Percentiles rank a stretch among this genome's conserved stretches.
Conservation (phyloP, 2,888 invertebrate genomes). For the Spisula subtruncata region DNA sequence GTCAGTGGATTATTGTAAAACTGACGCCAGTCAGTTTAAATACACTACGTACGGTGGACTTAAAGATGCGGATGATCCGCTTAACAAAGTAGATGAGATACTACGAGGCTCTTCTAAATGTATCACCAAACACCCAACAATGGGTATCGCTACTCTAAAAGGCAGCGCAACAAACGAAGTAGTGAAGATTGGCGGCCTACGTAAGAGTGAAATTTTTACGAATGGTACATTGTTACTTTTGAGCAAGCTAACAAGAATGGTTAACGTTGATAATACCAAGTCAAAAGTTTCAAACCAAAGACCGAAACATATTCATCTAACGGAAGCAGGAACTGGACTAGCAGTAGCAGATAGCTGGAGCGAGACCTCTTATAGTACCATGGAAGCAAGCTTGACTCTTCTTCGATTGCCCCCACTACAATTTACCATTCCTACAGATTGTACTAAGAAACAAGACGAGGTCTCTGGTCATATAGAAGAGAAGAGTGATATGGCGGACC, state of each 20-base stretch:
- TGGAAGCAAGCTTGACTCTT: not conserved
- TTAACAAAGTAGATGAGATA: not conserved
- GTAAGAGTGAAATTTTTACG: not conserved
- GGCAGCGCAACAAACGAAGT: not conserved
- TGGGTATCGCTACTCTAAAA: not conserved
- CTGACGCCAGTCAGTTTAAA: not conserved
- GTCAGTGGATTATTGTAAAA: not conserved
- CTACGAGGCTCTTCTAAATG: not conserved
- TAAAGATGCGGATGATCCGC: slow-evolving; percentile 10
- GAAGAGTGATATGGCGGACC: not conserved
- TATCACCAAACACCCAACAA: not conserved
- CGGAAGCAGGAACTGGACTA: not conserved
- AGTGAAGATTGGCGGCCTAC: not conserved
- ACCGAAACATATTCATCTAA: not conserved
- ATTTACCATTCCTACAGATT: not conserved
- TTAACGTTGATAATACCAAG: not conserved
- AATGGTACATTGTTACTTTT: not conserved
- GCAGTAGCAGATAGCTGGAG: not conserved
- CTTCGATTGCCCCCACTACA: not conserved
- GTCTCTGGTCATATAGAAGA: not conserved
- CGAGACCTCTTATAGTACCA: not conserved
- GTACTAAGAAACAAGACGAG: not conserved
- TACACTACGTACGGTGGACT: not conserved
- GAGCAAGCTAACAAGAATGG: not conserved
- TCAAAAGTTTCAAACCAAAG: not conserved